Evolutionary conservation across 2,888 invertebrate genomes (phyloP).

Genomic region (Eupsilia transversa): DNA sequence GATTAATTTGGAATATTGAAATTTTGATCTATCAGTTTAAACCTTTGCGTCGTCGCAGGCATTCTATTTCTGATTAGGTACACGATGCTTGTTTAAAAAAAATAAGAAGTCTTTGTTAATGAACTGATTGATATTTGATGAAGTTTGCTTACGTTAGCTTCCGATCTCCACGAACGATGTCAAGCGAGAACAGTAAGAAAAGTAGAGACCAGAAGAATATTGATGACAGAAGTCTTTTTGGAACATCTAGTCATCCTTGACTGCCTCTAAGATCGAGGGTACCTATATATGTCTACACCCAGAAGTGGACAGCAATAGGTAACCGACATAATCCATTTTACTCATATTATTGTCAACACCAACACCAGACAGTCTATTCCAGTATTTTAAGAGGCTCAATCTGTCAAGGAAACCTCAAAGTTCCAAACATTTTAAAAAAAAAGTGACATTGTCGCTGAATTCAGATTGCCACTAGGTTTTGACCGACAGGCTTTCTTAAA

Average conservation of each 20-base stretch:
- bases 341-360: too few species aligned
- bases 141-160: neutral
- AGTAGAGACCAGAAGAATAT: neutral
- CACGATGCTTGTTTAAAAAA: neutral
- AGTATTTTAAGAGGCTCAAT: too few species aligned
- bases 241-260: neutral
- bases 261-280: neutral
- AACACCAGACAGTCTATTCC: too few species aligned
- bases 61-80: neutral
- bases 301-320: neutral
- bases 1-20: constrained; percentile 29
- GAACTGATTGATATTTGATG: neutral
- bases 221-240: neutral
- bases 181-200: neutral
- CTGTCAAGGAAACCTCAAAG: too few species aligned
- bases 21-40: constrained; percentile 4
- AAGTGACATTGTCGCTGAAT: too few species aligned
- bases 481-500: too few species aligned
- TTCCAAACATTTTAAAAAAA: too few species aligned
- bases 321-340: neutral
- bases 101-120: neutral
- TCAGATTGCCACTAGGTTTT: too few species aligned
- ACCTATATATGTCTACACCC: neutral
- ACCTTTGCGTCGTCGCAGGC: neutral
- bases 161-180: neutral